Percentiles rank a stretch among this genome's conserved stretches.
Evolutionary conservation across 92 coral and sea anemone species (phyloP).

Genomic region (Phenganax stokvisi): DNA sequence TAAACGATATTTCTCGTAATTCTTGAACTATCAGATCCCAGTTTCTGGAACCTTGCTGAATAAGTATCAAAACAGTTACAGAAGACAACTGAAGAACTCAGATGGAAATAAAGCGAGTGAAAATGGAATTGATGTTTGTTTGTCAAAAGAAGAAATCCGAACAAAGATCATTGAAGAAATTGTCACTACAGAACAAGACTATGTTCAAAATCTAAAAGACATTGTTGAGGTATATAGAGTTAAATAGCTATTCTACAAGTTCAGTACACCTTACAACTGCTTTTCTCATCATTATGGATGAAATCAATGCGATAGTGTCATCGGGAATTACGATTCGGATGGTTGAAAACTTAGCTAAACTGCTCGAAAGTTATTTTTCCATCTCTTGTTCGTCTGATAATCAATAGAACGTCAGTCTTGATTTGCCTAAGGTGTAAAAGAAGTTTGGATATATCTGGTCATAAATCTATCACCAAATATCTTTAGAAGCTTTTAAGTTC

Average conservation of each 20-base stretch:
- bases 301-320: too few species aligned
- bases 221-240: slow-evolving; percentile 73
- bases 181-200: slow-evolving; percentile 81
- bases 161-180: slow-evolving; percentile 82
- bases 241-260: background rate
- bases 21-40: slow-evolving; percentile 14
- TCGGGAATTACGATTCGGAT: too few species aligned
- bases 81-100: slow-evolving; percentile 38
- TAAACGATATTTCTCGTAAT: background rate
- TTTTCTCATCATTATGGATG: background rate
- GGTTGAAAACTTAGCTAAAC: too few species aligned
- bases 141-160: slow-evolving; percentile 77
- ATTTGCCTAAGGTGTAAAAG: too few species aligned
- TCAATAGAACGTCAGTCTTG: too few species aligned
- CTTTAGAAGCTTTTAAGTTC: too few species aligned
- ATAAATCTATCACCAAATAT: too few species aligned
- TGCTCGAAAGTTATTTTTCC: too few species aligned
- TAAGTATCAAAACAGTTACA: slow-evolving; percentile 48
- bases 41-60: slow-evolving; percentile 40
- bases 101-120: slow-evolving; percentile 39
- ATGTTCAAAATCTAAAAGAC: slow-evolving; percentile 82
- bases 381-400: too few species aligned
- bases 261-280: background rate
- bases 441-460: too few species aligned
- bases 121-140: slow-evolving; percentile 62